Evolutionary conservation across 2,797 vertebrate genomes (phyloP).

Genomic region (Hemitrygon akajei): DNA sequence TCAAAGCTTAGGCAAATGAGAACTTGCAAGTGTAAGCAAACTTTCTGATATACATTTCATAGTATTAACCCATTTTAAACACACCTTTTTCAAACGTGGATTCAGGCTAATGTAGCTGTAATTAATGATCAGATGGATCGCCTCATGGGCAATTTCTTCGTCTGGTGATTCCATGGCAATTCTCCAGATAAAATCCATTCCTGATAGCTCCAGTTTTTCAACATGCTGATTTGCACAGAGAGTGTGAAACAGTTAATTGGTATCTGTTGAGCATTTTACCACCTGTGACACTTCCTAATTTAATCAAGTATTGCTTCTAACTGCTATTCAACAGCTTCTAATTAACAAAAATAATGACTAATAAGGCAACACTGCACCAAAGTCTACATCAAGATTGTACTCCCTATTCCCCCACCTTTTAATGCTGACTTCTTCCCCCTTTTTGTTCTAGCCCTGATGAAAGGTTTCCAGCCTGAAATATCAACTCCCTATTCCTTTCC

Average conservation of each 20-base stretch:
- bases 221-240: slow-evolving; percentile 69
- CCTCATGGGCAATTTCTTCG: slow-evolving; percentile 98
- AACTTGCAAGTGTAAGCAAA: background rate
- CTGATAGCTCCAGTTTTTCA: slow-evolving; percentile 90
- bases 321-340: background rate
- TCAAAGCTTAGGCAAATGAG: background rate
- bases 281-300: background rate
- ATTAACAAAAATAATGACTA: slow-evolving; percentile 7
- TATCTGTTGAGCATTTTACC: background rate
- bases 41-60: background rate
- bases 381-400: background rate
- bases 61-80: background rate
- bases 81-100: slow-evolving; percentile 88
- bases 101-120: slow-evolving; percentile 98
- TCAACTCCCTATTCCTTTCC: too few species aligned
- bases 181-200: slow-evolving; percentile 99
- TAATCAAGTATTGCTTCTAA: background rate
- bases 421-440: too few species aligned
- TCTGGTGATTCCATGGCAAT: slow-evolving; percentile 98
- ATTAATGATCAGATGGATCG: slow-evolving; percentile 93
- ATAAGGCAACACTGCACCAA: background rate
- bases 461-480: too few species aligned
- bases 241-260: background rate
- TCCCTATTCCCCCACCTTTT: too few species aligned
- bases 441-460: too few species aligned